Percentiles rank a stretch among this genome's conserved stretches.
phyloP scores from a whole-genome alignment of 2,113 vertebrate genomes.

The Entomyzon cyanotis region DNA sequence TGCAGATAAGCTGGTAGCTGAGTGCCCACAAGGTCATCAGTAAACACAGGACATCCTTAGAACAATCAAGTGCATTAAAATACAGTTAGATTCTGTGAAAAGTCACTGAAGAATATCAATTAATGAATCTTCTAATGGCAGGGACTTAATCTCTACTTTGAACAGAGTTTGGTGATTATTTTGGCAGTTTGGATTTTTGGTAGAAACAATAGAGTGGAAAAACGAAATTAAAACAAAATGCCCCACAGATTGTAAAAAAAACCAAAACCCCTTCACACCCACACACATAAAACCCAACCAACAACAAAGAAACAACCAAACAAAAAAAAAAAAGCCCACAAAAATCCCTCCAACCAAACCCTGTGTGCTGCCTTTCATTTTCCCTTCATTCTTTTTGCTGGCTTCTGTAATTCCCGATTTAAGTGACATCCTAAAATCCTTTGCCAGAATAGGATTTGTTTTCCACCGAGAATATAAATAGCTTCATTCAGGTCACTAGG shows the following conservation, averaged over 20 bases:
- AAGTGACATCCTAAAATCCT: background rate
- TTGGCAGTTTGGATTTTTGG: background rate
- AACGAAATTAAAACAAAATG: background rate
- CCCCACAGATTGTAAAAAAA: background rate
- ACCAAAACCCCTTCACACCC: background rate
- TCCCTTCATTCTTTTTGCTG: background rate
- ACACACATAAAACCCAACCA: background rate
- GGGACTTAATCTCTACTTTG: background rate
- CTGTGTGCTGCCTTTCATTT: background rate
- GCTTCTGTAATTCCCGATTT: background rate
- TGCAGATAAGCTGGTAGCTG: background rate
- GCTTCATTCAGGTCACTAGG: background rate
- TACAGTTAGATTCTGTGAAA: background rate
- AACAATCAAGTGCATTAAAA: background rate
- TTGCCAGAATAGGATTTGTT: background rate
- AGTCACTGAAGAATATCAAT: background rate
- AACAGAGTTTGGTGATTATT: background rate
- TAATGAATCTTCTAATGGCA: background rate
- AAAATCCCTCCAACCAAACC: rapidly evolving
- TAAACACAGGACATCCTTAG: background rate
- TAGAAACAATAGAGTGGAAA: background rate
- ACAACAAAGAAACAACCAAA: background rate
- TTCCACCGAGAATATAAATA: background rate
- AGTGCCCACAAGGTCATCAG: background rate
- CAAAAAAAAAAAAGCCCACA: background rate